Evolutionary conservation across 1,140 invertebrate genomes (phyloP).

Genomic region (Megathymus violae): DNA sequence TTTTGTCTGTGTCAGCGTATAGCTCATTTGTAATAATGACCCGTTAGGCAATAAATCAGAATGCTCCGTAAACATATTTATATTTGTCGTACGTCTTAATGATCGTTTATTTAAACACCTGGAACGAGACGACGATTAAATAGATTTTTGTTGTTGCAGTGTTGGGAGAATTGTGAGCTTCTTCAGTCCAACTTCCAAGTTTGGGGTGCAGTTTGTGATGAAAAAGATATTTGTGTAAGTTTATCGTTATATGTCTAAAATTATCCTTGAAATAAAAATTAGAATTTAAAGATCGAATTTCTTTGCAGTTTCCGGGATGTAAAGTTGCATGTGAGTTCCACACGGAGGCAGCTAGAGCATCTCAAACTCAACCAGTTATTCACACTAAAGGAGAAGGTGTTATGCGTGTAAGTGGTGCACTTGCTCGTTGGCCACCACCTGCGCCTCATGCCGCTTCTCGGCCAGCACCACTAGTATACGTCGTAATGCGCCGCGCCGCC

Average conservation of each 20-base stretch:
- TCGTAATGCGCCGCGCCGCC: slow-evolving; percentile 86
- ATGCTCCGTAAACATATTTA: slow-evolving; percentile 25
- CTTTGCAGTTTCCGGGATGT: slow-evolving; percentile 87
- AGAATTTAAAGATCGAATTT: slow-evolving; percentile 44
- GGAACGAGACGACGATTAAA: slow-evolving; percentile 32
- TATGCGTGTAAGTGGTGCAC: slow-evolving; percentile 83
- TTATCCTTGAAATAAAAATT: slow-evolving; percentile 6
- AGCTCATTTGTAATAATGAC: slow-evolving; percentile 53
- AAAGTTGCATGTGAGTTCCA: slow-evolving; percentile 88
- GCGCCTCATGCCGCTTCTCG: slow-evolving; percentile 79
- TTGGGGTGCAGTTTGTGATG: slow-evolving; percentile 88
- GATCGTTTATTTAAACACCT: slow-evolving; percentile 31
- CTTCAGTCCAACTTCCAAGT: slow-evolving; percentile 90
- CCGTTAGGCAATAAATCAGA: slow-evolving; percentile 48
- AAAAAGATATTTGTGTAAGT: slow-evolving; percentile 89
- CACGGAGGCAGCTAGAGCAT: slow-evolving; percentile 84
- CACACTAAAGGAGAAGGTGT: slow-evolving; percentile 87
- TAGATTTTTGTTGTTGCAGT: slow-evolving; percentile 86
- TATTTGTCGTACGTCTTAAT: slow-evolving; percentile 26
- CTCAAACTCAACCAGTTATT: slow-evolving; percentile 86
- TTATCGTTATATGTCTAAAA: slow-evolving; percentile 34
- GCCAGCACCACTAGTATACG: slow-evolving; percentile 86
- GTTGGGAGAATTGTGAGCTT: slow-evolving; percentile 91
- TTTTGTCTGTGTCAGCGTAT: slow-evolving; percentile 48
- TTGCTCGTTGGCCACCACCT: slow-evolving; percentile 86